Evolutionary conservation across 2,797 vertebrate species (phyloP).

Genomic region (Rhincodon typus): DNA sequence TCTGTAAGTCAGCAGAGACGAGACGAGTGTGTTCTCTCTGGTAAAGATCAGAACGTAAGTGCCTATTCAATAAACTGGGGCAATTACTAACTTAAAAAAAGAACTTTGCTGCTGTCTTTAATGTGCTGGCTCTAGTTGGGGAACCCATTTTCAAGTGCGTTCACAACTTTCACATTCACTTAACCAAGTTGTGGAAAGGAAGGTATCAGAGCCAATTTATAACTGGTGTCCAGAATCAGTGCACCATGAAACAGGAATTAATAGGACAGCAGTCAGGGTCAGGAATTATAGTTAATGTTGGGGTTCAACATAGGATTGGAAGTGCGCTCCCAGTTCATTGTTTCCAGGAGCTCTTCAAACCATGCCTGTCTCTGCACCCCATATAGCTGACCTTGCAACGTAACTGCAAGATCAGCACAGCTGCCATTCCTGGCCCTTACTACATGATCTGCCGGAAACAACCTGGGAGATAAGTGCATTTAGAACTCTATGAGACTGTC

Average conservation of each 20-base stretch:
- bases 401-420: not conserved
- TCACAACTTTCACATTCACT: not conserved
- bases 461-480: not conserved
- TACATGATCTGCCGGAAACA: not conserved
- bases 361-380: not conserved
- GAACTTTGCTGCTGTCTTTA: not conserved
- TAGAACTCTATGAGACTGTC: no score
- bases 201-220: not conserved
- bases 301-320: not conserved
- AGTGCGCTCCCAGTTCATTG: not conserved
- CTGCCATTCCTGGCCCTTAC: not conserved
- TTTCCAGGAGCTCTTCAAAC: not conserved
- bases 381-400: not conserved
- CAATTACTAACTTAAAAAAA: not conserved
- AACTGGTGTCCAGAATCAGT: not conserved
- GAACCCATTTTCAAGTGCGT: not conserved
- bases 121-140: not conserved
- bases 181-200: not conserved
- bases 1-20: conserved; percentile 84
- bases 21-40: conserved; percentile 87
- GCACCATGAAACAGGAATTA: not conserved
- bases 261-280: not conserved
- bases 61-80: conserved; percentile 8
- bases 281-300: not conserved
- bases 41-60: conserved; percentile 95